Base-by-base conservation (phyloP, 2,797 vertebrate genomes). In the Nasua narica region DNA sequence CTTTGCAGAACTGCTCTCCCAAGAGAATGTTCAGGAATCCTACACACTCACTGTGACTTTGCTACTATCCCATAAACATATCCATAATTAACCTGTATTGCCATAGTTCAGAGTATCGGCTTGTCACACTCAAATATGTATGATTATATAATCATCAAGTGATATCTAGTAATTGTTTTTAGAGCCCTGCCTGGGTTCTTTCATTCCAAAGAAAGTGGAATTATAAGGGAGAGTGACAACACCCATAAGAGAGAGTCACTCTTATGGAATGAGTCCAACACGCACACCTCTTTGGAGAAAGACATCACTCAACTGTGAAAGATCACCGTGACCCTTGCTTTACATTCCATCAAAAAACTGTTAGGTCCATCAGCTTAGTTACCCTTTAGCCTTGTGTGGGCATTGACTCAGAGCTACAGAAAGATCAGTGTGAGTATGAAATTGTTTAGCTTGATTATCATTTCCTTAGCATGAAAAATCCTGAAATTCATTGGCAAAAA, bases 251-350 rank as follows among this genome's bases (percentile, higher is more conserved):
- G 72, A 94, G 50, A 95, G 19, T 56, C n/a, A 91, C 40, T 43
- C 19, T 93, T 60, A 54, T 35, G 82, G 90, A 95, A 94, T 92
- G 48, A 77, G 74, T 90, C n/a, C 69, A 89, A 96, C 37, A 37
- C 5, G 23, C 74, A 46, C 13, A 48, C 48, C 32, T 83, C 74
- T 96, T 95, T 81, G 72, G 77, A 95, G 67, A 97, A 94, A 91
- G 79, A 78, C 62, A n/a, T 81, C 78, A 85, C 27, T 96, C 50
- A 94, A 12, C 82, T 87, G 29, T 96, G 60, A 90, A 96, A 72
- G 69, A 89, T 87, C 62, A 40, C 29, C 11, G 1, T 56, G 83
- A 91, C 54, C 62, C 40, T 32, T 95, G 54, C 32, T 91, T 95
- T 76, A 72, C 50, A 70, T 87, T 56, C 7, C 69, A 92, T 89